These are phyloP conservation scores for Cynoglossus semilaevis DNA, from an alignment of 2,113 vertebrate genomes.

Conservation along the genomic window DNA sequence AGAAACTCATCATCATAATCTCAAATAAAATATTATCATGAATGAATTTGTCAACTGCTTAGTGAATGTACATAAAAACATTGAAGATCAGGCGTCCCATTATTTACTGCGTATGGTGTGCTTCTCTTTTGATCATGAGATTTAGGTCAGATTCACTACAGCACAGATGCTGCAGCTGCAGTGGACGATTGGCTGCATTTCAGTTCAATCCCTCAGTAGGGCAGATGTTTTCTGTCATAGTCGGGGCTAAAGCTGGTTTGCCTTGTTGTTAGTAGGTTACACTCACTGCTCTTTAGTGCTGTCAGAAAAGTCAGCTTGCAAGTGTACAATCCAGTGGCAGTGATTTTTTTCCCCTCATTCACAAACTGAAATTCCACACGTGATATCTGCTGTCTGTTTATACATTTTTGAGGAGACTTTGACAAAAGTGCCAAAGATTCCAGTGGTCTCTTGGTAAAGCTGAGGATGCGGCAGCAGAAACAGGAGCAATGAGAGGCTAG, in stretches of 20 bases:
- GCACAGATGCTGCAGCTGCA: conserved; percentile 50
- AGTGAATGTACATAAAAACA: background rate
- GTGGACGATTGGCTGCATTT: conserved; percentile 27
- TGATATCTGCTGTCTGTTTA: too few relatives aligned
- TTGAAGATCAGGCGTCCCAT: background rate
- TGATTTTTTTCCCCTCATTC: too few relatives aligned
- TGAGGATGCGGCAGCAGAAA: conserved; percentile 46
- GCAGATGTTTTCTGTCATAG: conserved; percentile 55
- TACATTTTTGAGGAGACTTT: too few relatives aligned
- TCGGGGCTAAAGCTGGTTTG: conserved; percentile 35
- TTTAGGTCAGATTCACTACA: conserved; percentile 60
- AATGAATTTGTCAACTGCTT: background rate
- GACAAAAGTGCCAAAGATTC: background rate
- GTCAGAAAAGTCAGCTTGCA: conserved; percentile 57
- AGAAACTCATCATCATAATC: background rate
- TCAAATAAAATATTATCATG: too few relatives aligned
- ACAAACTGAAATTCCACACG: too few relatives aligned
- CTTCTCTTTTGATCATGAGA: conserved; percentile 23
- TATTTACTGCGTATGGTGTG: conserved; percentile 13
- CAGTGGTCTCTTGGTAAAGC: conserved; percentile 34
- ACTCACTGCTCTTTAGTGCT: conserved; percentile 52
- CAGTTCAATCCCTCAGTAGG: conserved; percentile 50
- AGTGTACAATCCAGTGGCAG: too few relatives aligned
- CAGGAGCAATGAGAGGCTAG: conserved; percentile 49
- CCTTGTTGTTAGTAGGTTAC: conserved; percentile 58